A percentile compares a stretch with the other conserved stretches of the same genome.
These are phyloP conservation scores for Zaprionus davidi DNA, from an alignment of 1,140 invertebrate species.

Conservation along the genomic window DNA sequence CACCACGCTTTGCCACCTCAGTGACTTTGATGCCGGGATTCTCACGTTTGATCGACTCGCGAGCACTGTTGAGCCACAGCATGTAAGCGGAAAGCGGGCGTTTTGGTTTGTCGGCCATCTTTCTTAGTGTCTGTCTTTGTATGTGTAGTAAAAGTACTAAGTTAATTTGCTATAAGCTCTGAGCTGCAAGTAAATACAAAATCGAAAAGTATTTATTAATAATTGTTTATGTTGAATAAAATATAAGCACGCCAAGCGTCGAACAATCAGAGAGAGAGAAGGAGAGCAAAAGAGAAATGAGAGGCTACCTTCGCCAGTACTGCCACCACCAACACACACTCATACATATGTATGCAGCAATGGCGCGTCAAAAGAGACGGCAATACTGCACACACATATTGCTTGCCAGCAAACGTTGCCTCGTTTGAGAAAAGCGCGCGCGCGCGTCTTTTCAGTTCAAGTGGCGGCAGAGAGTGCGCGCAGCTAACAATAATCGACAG, in stretches of 20 bases:
- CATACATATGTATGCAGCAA: conserved; percentile 29
- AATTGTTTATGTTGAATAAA: conserved; percentile 16
- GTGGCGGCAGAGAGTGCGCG: conserved; percentile 36
- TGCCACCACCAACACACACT: not conserved
- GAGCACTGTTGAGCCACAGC: conserved; percentile 93
- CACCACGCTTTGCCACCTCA: conserved; percentile 93
- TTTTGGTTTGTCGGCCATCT: conserved; percentile 94
- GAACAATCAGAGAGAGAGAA: not conserved
- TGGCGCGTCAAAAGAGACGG: conserved; percentile 58
- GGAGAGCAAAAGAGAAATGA: conserved; percentile 8
- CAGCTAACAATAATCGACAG: conserved; percentile 41
- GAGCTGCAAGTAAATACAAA: conserved; percentile 54
- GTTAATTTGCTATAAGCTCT: conserved; percentile 55
- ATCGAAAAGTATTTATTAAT: conserved; percentile 24
- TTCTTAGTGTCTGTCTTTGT: conserved; percentile 69
- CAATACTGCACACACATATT: conserved; percentile 38
- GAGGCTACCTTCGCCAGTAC: conserved; percentile 9
- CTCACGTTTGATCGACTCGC: conserved; percentile 92
- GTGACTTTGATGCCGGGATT: conserved; percentile 92
- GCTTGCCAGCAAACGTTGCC: not conserved
- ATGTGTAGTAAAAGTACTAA: conserved; percentile 57
- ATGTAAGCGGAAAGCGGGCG: conserved; percentile 94
- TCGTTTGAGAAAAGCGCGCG: conserved; percentile 54
- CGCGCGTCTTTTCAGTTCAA: conserved; percentile 56
- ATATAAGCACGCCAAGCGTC: conserved; percentile 1